Percentiles rank a stretch among this genome's conserved stretches.
phyloP scores from a whole-genome alignment of 2,797 vertebrate species.

The Gymnodraco acuticeps region DNA sequence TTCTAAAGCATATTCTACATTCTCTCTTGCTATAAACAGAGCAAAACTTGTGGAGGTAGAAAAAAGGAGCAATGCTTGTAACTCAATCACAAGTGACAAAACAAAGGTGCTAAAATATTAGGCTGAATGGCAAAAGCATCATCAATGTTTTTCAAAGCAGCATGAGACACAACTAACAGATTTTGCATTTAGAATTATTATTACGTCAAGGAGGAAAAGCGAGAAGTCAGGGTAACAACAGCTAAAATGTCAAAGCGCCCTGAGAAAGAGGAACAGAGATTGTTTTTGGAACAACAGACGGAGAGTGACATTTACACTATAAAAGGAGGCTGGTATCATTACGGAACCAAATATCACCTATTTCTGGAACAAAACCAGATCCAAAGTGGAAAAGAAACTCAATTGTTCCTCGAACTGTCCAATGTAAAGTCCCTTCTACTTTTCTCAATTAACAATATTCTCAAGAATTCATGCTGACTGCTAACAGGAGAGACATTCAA shows the following conservation, averaged over 20 bases:
- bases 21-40: background rate
- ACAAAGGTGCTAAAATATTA: no score
- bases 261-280: constrained; percentile 58
- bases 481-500: background rate
- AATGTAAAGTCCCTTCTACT: background rate
- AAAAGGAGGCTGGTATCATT: no score
- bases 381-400: no score
- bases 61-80: background rate
- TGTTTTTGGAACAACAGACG: constrained; percentile 24
- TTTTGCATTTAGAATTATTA: constrained; percentile 5
- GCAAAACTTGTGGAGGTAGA: background rate
- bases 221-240: constrained; percentile 33
- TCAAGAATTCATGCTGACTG: background rate
- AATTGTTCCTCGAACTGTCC: background rate
- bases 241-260: background rate
- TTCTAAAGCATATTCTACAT: background rate
- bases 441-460: constrained; percentile 1
- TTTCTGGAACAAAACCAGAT: background rate
- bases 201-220: constrained; percentile 14
- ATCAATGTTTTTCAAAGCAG: background rate
- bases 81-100: background rate
- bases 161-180: background rate
- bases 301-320: background rate
- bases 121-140: background rate
- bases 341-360: background rate